phyloP scores from a whole-genome alignment of 37 sponge, comb jelly and placozoan genomes.

The Chondrosia reniformis region DNA sequence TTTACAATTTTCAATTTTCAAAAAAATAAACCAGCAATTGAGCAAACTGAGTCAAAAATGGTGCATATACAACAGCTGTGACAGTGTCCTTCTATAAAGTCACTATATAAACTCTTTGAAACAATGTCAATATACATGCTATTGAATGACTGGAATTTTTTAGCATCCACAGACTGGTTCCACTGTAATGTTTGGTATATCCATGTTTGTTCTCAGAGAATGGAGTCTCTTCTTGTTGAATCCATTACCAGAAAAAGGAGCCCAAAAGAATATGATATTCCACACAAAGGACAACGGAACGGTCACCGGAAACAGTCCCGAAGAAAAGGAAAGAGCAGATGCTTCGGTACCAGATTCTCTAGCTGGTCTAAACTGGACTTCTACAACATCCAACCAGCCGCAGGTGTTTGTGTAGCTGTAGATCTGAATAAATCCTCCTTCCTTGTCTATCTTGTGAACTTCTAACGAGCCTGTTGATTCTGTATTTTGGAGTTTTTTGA shows the following conservation, averaged over 20 bases:
- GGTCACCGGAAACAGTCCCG: conserved; percentile 69
- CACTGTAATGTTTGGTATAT: too few species aligned
- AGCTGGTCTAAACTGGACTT: conserved; percentile 34
- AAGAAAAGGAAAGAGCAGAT: conserved; percentile 59
- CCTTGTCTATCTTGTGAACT: conserved; percentile 41
- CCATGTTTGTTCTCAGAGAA: conserved; percentile 38
- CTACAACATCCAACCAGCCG: conserved; percentile 79
- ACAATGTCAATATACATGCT: too few species aligned
- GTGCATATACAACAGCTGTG: too few species aligned
- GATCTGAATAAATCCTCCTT: conserved; percentile 29
- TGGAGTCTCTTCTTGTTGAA: conserved; percentile 47
- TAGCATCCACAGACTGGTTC: too few species aligned
- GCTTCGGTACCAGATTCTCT: conserved; percentile 28
- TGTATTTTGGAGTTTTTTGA: conserved; percentile 18
- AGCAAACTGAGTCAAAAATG: too few species aligned
- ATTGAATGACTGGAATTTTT: too few species aligned
- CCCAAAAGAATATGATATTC: conserved; percentile 56
- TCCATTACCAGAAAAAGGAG: conserved; percentile 63
- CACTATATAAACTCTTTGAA: too few species aligned
- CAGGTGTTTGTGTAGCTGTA: conserved; percentile 52
- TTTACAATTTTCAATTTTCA: too few species aligned
- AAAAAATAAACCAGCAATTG: too few species aligned
- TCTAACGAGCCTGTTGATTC: conserved; percentile 30
- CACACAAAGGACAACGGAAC: conserved; percentile 61
- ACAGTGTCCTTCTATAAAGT: too few species aligned